These are phyloP conservation scores for Aleadryas rufinucha DNA, from an alignment of 2,113 vertebrate genomes.

Conservation along the genomic window DNA sequence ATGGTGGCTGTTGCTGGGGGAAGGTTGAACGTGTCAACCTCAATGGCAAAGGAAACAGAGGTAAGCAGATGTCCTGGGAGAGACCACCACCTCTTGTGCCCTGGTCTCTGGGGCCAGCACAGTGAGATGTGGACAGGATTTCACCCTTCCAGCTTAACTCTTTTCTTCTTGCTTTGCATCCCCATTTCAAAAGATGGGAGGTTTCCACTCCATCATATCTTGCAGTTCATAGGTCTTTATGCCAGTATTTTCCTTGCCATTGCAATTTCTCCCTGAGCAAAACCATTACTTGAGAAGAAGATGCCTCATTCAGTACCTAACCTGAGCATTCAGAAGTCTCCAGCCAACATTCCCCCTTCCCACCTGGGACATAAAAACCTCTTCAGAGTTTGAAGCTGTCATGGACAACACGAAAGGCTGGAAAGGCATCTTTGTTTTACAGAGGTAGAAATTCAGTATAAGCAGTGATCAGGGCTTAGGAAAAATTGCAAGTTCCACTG, in stretches of 20 bases:
- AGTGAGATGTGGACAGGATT: background rate
- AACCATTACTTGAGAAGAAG: background rate
- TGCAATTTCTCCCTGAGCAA: background rate
- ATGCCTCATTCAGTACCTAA: background rate
- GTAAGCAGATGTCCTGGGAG: background rate
- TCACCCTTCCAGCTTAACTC: background rate
- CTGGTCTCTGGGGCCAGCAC: background rate
- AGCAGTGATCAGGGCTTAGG: background rate
- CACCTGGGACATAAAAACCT: background rate
- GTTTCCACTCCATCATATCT: background rate
- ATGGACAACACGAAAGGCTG: accelerated
- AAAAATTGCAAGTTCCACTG: background rate
- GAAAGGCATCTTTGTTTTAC: background rate
- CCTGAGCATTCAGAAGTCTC: background rate
- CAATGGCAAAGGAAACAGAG: background rate
- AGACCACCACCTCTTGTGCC: background rate
- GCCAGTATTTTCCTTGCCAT: background rate
- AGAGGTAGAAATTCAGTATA: background rate
- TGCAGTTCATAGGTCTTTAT: background rate
- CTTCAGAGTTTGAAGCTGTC: background rate
- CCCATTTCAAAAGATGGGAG: background rate
- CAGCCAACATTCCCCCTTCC: background rate
- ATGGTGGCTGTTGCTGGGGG: background rate
- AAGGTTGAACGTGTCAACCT: background rate
- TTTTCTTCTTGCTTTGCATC: background rate